Base-by-base conservation (phyloP, 2,888 invertebrate genomes). In the Drosophila acutilabella region DNA sequence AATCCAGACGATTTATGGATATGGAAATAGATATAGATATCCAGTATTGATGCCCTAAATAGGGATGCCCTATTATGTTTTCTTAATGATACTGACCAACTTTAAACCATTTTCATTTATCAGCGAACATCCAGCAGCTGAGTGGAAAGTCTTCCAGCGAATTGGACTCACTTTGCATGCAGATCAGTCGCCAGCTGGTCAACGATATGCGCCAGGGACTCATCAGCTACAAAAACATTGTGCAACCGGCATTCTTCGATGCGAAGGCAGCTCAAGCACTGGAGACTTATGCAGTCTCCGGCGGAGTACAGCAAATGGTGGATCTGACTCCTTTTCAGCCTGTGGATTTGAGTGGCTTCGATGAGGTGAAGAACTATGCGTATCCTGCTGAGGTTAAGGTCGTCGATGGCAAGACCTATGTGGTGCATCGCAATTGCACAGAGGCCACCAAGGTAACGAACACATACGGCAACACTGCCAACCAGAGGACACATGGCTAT, bases 241-340 rank as follows among this genome's bases (percentile, higher is more conserved):
- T 81, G 0, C 88, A 92, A 60, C 90, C 92, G 0, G 89, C 90
- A 44, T 92, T 90, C 69, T 92, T 92, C 59, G 92, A 92, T 58
- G 77, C 84, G 26, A 90, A 90, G 51, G 91, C 92, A 0, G 89
- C 89, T 0, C 79, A 89, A 10, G 65, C 81, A 4, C 70, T 92
- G 33, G 87, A 92, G 42, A 75, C 54, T 1, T 73, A 78, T 53
- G 64, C 83, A 13, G 23, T 10, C 13, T 51, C 16, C 0, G 73
- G 26, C 13, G 51, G 42, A 0, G 71, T 81, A 10, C 90, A 90
- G 53, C 90, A 91, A 41, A 70, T 80, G 8, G 57, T 89, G 16
- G 86, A 78, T 0, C 60, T 90, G 23, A 80, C 79, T 13, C 73
- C 81, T 1, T 81, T 77, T 18, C 79, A 87, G 26, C 74, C 88